Percentiles rank a stretch among this genome's conserved stretches.
Evolutionary conservation across 2,797 vertebrate species (phyloP).

Genomic region (Harpagifer antarcticus): DNA sequence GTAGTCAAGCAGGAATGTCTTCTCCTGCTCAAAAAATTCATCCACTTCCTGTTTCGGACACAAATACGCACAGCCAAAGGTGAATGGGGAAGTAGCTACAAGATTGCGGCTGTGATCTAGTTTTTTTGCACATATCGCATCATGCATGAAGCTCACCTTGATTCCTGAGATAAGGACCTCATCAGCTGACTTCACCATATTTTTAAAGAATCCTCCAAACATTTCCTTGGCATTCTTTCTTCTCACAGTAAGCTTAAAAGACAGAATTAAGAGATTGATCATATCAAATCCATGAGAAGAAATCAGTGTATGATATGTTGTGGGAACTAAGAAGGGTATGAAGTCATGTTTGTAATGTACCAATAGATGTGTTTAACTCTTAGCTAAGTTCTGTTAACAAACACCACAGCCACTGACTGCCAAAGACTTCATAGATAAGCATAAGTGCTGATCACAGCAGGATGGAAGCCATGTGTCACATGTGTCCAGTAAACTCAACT

Average conservation of each 20-base stretch:
- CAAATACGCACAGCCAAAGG: neutral
- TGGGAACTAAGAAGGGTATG: neutral
- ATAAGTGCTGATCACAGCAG: slow-evolving; percentile 81
- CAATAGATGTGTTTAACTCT: neutral
- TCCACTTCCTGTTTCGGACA: slow-evolving; percentile 90
- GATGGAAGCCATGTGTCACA: slow-evolving; percentile 71
- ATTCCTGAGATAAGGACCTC: slow-evolving; percentile 97
- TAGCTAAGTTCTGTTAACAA: slow-evolving; percentile 19
- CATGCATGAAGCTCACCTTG: slow-evolving; percentile 85
- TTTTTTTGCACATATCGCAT: neutral
- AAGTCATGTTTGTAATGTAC: slow-evolving; percentile 10
- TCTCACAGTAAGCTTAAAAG: slow-evolving; percentile 91
- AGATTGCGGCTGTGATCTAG: neutral
- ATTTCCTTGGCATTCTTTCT: slow-evolving; percentile 98
- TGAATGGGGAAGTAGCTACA: slow-evolving; percentile 2
- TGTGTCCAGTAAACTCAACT: slow-evolving; percentile 63
- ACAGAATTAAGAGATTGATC: slow-evolving; percentile 13
- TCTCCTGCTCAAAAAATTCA: slow-evolving; percentile 99
- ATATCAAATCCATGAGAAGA: slow-evolving; percentile 4
- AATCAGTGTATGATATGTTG: neutral
- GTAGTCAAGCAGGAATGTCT: slow-evolving; percentile 96
- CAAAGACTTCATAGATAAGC: slow-evolving; percentile 54
- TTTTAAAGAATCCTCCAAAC: slow-evolving; percentile 98
- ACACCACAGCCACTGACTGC: slow-evolving; percentile 22
- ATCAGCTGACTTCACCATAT: slow-evolving; percentile 95